A percentile compares a stretch with the other conserved stretches of the same genome.
Evolutionary conservation across 2,113 vertebrate genomes (phyloP).

Genomic region (Hymenochirus boettgeri): DNA sequence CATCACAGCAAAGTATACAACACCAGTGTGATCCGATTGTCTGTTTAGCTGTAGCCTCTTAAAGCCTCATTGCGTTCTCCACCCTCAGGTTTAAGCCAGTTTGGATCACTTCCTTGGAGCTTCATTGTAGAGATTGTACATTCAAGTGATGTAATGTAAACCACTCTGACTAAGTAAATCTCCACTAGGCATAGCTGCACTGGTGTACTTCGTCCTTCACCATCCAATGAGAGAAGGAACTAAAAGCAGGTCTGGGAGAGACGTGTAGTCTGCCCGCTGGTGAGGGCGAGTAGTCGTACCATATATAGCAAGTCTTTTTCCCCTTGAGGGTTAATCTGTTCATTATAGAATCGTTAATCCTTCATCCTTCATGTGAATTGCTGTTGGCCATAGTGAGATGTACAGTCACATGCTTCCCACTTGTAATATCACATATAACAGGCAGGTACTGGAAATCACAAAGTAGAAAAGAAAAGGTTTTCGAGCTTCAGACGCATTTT

Average conservation of each 20-base stretch:
- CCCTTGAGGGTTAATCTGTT: no score
- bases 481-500: no score
- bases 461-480: no score
- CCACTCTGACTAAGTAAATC: slow-evolving; percentile 59
- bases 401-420: no score
- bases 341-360: no score
- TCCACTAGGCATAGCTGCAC: slow-evolving; percentile 60
- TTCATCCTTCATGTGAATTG: no score
- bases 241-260: slow-evolving; percentile 69
- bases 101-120: slow-evolving; percentile 71
- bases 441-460: no score
- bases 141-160: slow-evolving; percentile 66
- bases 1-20: slow-evolving; percentile 76
- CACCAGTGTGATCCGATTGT: slow-evolving; percentile 56
- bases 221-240: slow-evolving; percentile 74
- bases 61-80: slow-evolving; percentile 72
- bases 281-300: no score
- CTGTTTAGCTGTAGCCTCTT: slow-evolving; percentile 66
- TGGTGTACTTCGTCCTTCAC: slow-evolving; percentile 70
- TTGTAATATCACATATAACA: no score
- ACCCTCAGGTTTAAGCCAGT: slow-evolving; percentile 74
- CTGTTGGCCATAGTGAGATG: no score
- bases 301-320: no score
- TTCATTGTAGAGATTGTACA: slow-evolving; percentile 65
- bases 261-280: slow-evolving; percentile 74